Evolutionary conservation across 2,797 vertebrate species (phyloP), one percentile per base, ranked within the genome.

Genomic region (Rhynchonycteris naso): DNA sequence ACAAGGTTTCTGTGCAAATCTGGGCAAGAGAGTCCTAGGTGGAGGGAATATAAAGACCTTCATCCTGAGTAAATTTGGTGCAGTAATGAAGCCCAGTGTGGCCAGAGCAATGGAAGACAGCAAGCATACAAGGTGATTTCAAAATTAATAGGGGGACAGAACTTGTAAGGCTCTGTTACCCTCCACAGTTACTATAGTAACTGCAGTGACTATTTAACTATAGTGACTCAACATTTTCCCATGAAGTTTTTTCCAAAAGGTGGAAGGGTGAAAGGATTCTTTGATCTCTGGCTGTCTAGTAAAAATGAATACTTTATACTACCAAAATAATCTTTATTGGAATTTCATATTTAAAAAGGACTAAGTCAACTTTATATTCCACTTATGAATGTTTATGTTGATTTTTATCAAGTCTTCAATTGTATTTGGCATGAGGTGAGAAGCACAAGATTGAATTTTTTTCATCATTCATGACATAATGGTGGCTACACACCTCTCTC

Each of bases 361-460:
- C 71, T 87, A 43, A 69, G 2, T 81, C 7, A 72, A 28, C 7
- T 79, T 92, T 66, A 13, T 78, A 58, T 56, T 94, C 28, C 9
- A 54, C 35, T 88, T 84, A 26, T 87, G 50, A 69, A 68, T 91
- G 2, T 63, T 50, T 68, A 6, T 69, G 30, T 75, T 83, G 47
- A 66, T 86, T 71, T 65, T 65, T 68, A 75, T 86, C 58, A 93
- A 75, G 86, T 19, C 15, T 92, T 74, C 35, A 76, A n/a, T 8
- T 61, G 12, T 82, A 63, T 94, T 80, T 56, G 16, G 19, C 58
- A 43, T 65, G 26, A 63, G 43, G 4, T 26, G 1, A 54, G 33
- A 92, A 58, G 1, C 6, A 21, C 18, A 79, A 18, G 78, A 82
- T 79, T 84, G n/a, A 52, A 28, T 21, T 21, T 54, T 63, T 92